Percentiles rank a stretch among this genome's conserved stretches.
phyloP scores from a whole-genome alignment of 2,113 vertebrate genomes.

The Globicephala melas region DNA sequence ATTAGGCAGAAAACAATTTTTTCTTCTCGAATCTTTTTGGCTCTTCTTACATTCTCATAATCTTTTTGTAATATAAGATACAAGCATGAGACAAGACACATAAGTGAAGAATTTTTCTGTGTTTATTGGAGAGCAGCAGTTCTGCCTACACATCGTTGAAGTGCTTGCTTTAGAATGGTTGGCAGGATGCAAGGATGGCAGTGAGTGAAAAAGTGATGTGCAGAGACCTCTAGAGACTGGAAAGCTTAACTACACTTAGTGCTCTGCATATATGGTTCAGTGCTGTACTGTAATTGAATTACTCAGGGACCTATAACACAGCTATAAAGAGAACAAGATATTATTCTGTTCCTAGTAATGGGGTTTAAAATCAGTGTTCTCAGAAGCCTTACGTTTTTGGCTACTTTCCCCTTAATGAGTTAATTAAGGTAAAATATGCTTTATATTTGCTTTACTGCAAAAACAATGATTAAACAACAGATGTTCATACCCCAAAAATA shows the following conservation, averaged over 20 bases:
- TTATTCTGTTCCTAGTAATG: conserved; percentile 33
- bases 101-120: background rate
- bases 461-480: conserved; percentile 63
- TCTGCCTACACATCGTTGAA: background rate
- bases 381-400: conserved; percentile 34
- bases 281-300: background rate
- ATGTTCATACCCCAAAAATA: conserved; percentile 30
- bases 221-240: conserved; percentile 86
- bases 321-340: conserved; percentile 55
- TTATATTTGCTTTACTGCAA: conserved; percentile 42
- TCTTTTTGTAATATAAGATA: background rate
- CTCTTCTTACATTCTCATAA: background rate
- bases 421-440: conserved; percentile 58
- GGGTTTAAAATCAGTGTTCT: conserved; percentile 42
- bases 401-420: conserved; percentile 37
- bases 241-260: conserved; percentile 71
- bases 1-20: background rate
- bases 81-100: background rate
- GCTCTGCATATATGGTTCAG: background rate
- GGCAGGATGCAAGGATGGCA: background rate
- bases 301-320: background rate
- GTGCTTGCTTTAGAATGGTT: background rate
- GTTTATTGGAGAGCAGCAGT: background rate
- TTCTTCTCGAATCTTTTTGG: background rate
- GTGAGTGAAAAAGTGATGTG: conserved; percentile 72